Evolutionary conservation across 1,140 invertebrate genomes (phyloP), one percentile per base, ranked within the genome.

Genomic region (Macrobrachium rosenbergii): DNA sequence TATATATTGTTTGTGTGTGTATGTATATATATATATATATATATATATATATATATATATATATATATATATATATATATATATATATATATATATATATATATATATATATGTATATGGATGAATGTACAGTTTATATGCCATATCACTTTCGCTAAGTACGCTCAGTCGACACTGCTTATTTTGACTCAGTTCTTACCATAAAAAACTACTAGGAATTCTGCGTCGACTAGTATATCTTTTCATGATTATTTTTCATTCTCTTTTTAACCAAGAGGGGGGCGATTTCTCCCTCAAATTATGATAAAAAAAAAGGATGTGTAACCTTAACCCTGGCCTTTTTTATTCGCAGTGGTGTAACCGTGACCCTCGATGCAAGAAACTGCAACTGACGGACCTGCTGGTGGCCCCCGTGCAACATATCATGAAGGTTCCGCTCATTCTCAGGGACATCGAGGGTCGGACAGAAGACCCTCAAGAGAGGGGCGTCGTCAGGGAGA

Each of bases 401-500:
- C 91, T 95, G 63, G 94, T 95, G 59, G 93, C 94, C 6, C 94
- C 94, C 16, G 94, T 95, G 83, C 95, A 95, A 91, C 94, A 95
- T 91, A 95, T 95, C 82, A 95, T 95, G 92, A 94, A 95, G 90
- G 92, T 95, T 21, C 95, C 95, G 43, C 91, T 95, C 6, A 92
- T 95, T 45, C 92, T 95, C 19, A 93, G 93, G 89, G 94, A 95
- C 90, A 94, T 95, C 81, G 92, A 93, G 88, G 91, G 90, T 37
- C 93, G 94, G 89, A 95, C 94, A 10, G 93, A 94, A 88, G 92
- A 94, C 76, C 90, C 91, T 0, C 91, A 92, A 52, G 94, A 95
- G 88, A 92, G 93, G 73, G 91, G 93, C 79, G 91, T 92, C 60
- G 92, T 95, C 64, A 91, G 92, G 43, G 92, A 93, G 88, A 94